These are phyloP conservation scores for Xyrichtys novacula DNA, from an alignment of 2,797 vertebrate species.

Conservation along the genomic window DNA sequence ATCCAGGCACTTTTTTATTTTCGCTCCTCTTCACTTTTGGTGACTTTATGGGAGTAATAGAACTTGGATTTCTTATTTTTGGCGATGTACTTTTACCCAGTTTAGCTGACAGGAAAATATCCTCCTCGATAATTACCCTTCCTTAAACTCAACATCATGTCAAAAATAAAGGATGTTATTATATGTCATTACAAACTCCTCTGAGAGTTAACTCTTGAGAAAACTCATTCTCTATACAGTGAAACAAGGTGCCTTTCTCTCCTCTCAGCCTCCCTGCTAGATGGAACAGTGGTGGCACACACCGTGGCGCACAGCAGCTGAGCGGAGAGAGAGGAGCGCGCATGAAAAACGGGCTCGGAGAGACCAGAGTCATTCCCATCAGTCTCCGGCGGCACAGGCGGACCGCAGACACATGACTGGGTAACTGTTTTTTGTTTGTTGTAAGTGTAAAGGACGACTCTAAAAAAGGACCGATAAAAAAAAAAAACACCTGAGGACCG, in stretches of 20 bases:
- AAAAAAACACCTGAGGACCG: conserved; percentile 47
- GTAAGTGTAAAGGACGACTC: conserved; percentile 24
- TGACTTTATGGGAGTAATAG: conserved; percentile 7
- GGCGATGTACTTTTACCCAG: neutral
- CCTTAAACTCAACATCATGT: neutral
- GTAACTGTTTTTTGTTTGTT: conserved; percentile 37
- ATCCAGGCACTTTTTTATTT: conserved; percentile 26
- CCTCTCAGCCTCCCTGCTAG: conserved; percentile 36
- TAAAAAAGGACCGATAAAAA: conserved; percentile 22
- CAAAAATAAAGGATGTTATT: neutral
- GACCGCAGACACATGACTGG: conserved; percentile 35
- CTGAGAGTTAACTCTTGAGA: neutral
- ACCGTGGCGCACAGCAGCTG: conserved; percentile 65
- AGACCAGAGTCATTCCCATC: conserved; percentile 63
- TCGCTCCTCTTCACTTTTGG: conserved; percentile 1
- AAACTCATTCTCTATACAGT: neutral
- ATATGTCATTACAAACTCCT: neutral
- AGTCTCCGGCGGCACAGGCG: conserved; percentile 38
- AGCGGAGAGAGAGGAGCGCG: conserved; percentile 73
- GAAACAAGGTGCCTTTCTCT: conserved; percentile 5
- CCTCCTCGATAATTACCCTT: neutral
- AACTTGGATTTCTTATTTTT: neutral
- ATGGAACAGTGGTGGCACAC: conserved; percentile 63
- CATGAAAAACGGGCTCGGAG: conserved; percentile 42
- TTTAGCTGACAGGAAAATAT: neutral